phyloP scores from a whole-genome alignment of 2,113 vertebrate species.

The Abramis brama region DNA sequence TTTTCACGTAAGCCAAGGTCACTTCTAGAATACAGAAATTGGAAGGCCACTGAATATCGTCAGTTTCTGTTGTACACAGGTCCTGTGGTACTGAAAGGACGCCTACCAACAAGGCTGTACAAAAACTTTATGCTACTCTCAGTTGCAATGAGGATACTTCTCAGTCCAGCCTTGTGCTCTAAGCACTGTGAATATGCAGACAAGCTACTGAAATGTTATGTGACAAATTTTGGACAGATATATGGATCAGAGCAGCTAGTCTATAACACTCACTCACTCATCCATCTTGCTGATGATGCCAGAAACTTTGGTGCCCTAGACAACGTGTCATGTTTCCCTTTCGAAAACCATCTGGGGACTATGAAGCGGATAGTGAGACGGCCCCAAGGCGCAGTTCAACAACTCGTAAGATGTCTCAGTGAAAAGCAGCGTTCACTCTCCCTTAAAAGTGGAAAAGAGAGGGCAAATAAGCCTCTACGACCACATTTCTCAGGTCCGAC shows the following conservation, averaged over 20 bases:
- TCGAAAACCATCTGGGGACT: not conserved
- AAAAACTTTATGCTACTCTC: not conserved
- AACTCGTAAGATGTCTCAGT: not conserved
- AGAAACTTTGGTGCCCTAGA: slow-evolving; percentile 23
- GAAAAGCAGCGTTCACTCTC: not conserved
- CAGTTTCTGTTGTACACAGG: no score
- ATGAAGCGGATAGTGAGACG: not conserved
- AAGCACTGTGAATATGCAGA: not conserved
- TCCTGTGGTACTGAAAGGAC: slow-evolving; percentile 22
- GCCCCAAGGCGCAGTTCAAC: not conserved
- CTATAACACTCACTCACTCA: slow-evolving; percentile 11
- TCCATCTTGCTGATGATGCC: not conserved
- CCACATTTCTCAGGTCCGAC: slow-evolving; percentile 11
- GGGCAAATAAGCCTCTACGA: slow-evolving; percentile 12
- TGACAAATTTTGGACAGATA: not conserved
- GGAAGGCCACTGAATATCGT: slow-evolving; percentile 40
- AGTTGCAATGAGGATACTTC: slow-evolving; percentile 7
- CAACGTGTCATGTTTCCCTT: slow-evolving; percentile 25
- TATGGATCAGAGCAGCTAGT: not conserved
- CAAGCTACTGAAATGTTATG: slow-evolving; percentile 19
- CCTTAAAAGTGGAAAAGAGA: slow-evolving; percentile 10
- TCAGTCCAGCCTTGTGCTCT: slow-evolving; percentile 23
- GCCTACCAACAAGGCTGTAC: not conserved
- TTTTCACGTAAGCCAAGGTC: slow-evolving; percentile 1
- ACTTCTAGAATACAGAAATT: not conserved